These are phyloP conservation scores for Formica exsecta DNA, from an alignment of 1,140 invertebrate species.

Conservation along the genomic window DNA sequence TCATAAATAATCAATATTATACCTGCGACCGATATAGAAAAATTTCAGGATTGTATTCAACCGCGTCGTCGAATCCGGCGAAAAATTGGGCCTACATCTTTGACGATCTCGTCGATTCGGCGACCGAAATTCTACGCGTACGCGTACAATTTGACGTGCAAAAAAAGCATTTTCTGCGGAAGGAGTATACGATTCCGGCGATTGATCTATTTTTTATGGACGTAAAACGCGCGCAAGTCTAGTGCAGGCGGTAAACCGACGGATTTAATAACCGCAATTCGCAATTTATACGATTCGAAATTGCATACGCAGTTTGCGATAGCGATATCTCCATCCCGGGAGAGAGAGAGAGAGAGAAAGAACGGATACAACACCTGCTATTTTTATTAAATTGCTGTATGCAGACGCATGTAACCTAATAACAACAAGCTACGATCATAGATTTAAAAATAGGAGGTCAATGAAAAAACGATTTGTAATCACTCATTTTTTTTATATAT, in stretches of 20 bases:
- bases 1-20: constrained; percentile 86
- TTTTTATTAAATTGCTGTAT: constrained; percentile 26
- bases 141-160: neutral
- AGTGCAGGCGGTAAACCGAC: neutral
- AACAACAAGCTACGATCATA: neutral
- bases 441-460: neutral
- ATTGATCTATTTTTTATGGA: constrained; percentile 23
- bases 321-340: neutral
- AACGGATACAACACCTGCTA: neutral
- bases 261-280: constrained; percentile 1
- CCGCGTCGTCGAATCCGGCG: neutral
- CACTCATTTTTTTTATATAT: no score
- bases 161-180: neutral
- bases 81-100: neutral
- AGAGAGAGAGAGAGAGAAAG: neutral
- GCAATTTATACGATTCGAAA: constrained; percentile 26
- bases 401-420: neutral
- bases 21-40: constrained; percentile 73
- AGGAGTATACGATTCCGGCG: neutral
- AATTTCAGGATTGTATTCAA: constrained; percentile 56
- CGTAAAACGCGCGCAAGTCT: neutral
- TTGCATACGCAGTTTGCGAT: constrained; percentile 24
- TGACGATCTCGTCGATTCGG: neutral
- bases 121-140: neutral
- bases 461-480: neutral